Base-by-base conservation (phyloP, 2,113 vertebrate genomes). In the Ceyx margarethae region DNA sequence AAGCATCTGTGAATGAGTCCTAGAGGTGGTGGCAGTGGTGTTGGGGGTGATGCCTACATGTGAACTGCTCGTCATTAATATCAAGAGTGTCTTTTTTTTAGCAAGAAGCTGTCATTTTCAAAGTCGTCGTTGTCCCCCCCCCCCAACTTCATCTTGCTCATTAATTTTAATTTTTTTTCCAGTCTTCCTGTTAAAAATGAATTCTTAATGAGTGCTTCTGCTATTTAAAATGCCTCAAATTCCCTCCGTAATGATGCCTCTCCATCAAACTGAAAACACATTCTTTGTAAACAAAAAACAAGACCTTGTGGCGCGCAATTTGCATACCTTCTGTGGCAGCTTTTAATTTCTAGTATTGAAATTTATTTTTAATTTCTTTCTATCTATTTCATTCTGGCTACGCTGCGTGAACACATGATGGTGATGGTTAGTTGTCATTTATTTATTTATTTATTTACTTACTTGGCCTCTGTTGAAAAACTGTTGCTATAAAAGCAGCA, bases 311-410 rank as follows among this genome's bases (percentile, higher is more conserved):
- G 88, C 26, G 4, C 77, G 71, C 62, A 78, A 95, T 96, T 95
- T 96, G 80, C 90, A 96, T 96, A 95, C 81, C 91, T 96, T 97
- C 96, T 94, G 93, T 95, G 93, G 60, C 60, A 78, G 90, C 91
- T 89, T 96, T 89, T 96, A 97, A 95, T 98, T 96, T 94, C 89
- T 90, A 68, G 89, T 91, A 90, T 83, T 91, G 78, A 91, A 87
- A 84, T 91, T 88, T 92, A 90, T 79, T 79, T 95, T 84, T 93
- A 60, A 91, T 89, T 96, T 91, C 78, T 92, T 89, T 79, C 76
- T 96, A 96, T 94, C 95, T 97, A 89, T 96, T 97, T 96, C 97
- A 97, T 95, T 96, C 97, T 98, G 97, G 98, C 97, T 98, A 97
- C 75, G 81, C 87, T 85, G 76, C 81, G 66, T 96, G 95, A 95